Base-by-base conservation (phyloP, 2,888 invertebrate species). In the Synanthedon andrenaeformis region DNA sequence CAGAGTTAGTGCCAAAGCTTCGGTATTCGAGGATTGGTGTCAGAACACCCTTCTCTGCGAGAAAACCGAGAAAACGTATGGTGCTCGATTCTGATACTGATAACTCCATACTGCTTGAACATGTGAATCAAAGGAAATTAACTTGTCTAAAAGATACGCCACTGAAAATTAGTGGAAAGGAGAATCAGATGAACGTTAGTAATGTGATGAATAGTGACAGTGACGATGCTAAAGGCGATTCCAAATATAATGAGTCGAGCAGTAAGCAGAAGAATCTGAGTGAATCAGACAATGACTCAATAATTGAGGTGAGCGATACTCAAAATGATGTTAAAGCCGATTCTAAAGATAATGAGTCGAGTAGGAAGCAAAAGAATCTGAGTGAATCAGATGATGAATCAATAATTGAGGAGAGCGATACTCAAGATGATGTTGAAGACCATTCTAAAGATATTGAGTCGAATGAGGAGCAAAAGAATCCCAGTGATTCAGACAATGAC, bases 71-170 rank as follows among this genome's bases (percentile, higher is more conserved):
- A 52, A 85, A 82, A 62, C 74, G 84, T 5, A 66, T 82, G 3
- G 61, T 76, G 3, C 17, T 79, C 3, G 86, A 85, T 45, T 86
- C 86, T 0, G 86, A 87, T 58, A 78, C 80, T 0, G 86, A 86
- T 53, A 82, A 84, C 57, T 86, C 86, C 6, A 78, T 86, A 28
- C 59, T 84, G 1, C 66, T 79, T 51, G 83, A 83, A 63, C 77
- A 77, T 28, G 63, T 76, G 12, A 77, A 68, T 35, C 70, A 77
- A 51, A 76, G 64, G 3, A 86, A 85, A 63, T 48, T 72, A 4
- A 61, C 62, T 35, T 86, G 86, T 55, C 55, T 78, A 8, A 80
- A 86, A 60, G 75, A 78, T 13, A 86, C 86, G 4, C 86, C 86
- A 0, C 58, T 74, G 2, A 85, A 81, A 65, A 65, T 55, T 53